A percentile compares a stretch with the other conserved stretches of the same genome.
phyloP scores from a whole-genome alignment of 2,113 vertebrate species.

The Dryoscopus gambensis region DNA sequence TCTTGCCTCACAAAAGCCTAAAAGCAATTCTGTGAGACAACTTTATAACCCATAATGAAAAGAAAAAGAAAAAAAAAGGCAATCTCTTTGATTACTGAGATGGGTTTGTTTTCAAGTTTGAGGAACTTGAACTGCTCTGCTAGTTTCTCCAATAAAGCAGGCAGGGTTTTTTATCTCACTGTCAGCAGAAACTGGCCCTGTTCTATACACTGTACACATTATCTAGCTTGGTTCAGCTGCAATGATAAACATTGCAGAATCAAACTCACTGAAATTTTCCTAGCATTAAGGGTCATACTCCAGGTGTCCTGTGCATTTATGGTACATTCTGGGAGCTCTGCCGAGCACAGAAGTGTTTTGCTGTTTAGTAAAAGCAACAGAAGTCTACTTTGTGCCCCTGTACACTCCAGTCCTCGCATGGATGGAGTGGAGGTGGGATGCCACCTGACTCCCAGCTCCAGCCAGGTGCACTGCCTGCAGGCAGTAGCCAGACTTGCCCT shows the following conservation, averaged over 20 bases:
- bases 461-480: neutral
- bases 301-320: neutral
- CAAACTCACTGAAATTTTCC: neutral
- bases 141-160: neutral
- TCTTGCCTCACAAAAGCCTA: neutral
- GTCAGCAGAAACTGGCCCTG: neutral
- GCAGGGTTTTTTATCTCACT: neutral
- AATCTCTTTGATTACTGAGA: neutral
- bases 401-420: rapidly evolving
- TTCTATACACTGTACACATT: neutral
- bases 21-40: neutral
- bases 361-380: neutral
- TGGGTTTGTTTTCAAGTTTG: neutral
- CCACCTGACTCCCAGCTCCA: neutral
- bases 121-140: neutral
- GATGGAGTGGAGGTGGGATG: neutral
- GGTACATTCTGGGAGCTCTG: neutral
- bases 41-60: neutral
- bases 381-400: neutral
- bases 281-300: neutral
- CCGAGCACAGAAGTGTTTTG: neutral
- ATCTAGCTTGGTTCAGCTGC: neutral
- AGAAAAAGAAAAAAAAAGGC: neutral
- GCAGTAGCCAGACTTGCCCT: neutral
- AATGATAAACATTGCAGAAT: conserved; percentile 5